phyloP scores from a whole-genome alignment of 2,888 invertebrate genomes.

The Papilio elwesi region DNA sequence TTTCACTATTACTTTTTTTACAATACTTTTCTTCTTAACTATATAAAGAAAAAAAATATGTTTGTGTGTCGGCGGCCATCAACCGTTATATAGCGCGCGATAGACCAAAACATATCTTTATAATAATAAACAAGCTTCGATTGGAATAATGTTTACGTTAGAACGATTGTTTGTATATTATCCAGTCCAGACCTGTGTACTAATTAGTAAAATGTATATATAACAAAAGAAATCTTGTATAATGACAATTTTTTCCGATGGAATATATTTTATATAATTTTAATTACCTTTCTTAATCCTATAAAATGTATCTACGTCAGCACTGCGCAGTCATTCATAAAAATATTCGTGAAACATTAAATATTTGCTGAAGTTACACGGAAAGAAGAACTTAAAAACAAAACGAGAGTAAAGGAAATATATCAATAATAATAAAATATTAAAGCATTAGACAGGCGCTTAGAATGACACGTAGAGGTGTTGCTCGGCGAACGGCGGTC shows the following conservation, averaged over 20 bases:
- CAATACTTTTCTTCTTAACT: constrained; percentile 47
- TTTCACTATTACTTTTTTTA: constrained; percentile 44
- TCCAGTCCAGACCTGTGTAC: constrained; percentile 52
- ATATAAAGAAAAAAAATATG: constrained; percentile 47
- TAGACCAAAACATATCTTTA: constrained; percentile 48
- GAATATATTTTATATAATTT: constrained; percentile 48
- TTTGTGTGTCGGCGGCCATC: constrained; percentile 47
- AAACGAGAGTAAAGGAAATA: constrained; percentile 29
- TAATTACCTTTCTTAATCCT: constrained; percentile 46
- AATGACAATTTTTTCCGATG: constrained; percentile 51
- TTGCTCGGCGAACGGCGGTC: constrained; percentile 3
- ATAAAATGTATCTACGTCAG: constrained; percentile 46
- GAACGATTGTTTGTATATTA: constrained; percentile 48
- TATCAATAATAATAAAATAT: constrained; percentile 19
- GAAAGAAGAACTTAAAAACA: constrained; percentile 30
- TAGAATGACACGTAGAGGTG: constrained; percentile 9
- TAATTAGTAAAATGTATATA: constrained; percentile 49
- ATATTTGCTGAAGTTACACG: constrained; percentile 33
- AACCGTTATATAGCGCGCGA: constrained; percentile 45
- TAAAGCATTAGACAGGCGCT: constrained; percentile 30
- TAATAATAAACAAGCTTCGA: constrained; percentile 50
- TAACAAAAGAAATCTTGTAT: constrained; percentile 52
- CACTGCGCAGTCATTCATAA: constrained; percentile 47
- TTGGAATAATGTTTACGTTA: constrained; percentile 50
- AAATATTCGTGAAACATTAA: constrained; percentile 35